phyloP scores from a whole-genome alignment of 2,113 vertebrate genomes.

The Balaeniceps rex region DNA sequence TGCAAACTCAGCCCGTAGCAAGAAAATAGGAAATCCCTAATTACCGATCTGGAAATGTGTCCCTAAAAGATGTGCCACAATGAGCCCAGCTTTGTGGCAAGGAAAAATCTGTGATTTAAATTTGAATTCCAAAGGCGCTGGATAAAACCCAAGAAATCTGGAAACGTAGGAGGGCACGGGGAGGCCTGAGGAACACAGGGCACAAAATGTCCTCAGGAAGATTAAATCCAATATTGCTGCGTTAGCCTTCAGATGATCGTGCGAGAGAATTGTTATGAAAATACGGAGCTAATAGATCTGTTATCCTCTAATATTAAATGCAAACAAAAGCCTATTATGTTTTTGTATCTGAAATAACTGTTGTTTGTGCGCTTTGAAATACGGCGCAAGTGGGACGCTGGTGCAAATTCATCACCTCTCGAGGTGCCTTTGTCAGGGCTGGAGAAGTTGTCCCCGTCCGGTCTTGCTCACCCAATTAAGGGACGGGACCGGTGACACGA shows the following conservation, averaged over 20 bases:
- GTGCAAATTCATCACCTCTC: not conserved
- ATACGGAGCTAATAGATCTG: not conserved
- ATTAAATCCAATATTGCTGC: not conserved
- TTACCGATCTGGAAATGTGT: not conserved
- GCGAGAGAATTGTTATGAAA: not conserved
- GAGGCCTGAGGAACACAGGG: not conserved
- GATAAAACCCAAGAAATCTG: not conserved
- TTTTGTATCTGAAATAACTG: not conserved
- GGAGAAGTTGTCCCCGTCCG: not conserved
- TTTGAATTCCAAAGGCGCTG: not conserved
- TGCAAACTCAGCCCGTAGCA: not conserved
- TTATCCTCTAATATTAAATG: not conserved
- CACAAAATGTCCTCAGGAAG: not conserved
- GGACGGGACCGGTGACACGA: not conserved
- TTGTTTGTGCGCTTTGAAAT: accelerated
- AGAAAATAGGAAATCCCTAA: not conserved
- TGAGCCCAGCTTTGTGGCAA: not conserved
- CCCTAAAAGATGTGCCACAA: not conserved
- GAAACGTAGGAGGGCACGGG: not conserved
- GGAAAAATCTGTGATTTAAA: not conserved
- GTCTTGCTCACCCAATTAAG: not conserved
- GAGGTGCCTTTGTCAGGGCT: not conserved
- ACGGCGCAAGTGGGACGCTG: not conserved
- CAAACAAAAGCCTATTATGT: not conserved
- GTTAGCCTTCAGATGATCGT: not conserved